Conservation (phyloP, 2,888 invertebrate species). For the Merodon equestris region DNA sequence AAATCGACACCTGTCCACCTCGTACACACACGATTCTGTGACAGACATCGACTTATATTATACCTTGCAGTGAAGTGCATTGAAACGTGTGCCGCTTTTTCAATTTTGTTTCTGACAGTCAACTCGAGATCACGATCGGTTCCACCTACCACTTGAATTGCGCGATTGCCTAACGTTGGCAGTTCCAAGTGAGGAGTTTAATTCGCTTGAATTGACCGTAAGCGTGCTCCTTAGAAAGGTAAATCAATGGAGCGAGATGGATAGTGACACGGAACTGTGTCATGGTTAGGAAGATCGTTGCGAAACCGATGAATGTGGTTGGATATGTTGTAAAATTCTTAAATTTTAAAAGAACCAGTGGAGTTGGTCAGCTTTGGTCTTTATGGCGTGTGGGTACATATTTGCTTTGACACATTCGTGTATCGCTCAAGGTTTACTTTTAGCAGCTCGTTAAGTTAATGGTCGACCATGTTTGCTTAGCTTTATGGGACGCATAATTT, state of each 20-base stretch:
- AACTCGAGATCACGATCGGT: conserved; percentile 24
- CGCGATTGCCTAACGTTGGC: conserved; percentile 9
- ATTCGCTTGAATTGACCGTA: conserved; percentile 29
- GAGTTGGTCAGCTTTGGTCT: too few species aligned
- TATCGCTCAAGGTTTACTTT: too few species aligned
- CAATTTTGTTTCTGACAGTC: conserved; percentile 4
- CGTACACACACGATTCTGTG: background rate
- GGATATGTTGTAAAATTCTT: conserved; percentile 38
- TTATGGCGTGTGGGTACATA: too few species aligned
- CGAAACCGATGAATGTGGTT: conserved; percentile 34
- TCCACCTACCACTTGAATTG: conserved; percentile 8
- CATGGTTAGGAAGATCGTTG: conserved; percentile 52
- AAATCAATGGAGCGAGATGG: conserved; percentile 25
- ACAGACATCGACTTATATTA: conserved; percentile 1
- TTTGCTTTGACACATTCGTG: too few species aligned
- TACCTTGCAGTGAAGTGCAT: conserved; percentile 18
- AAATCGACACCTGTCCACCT: background rate
- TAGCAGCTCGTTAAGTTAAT: too few species aligned
- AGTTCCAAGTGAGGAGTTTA: background rate
- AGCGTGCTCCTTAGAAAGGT: conserved; percentile 15
- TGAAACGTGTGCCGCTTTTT: conserved; percentile 8
- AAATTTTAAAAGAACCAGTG: background rate
- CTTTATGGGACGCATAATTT: too few species aligned
- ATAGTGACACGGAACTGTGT: conserved; percentile 33
- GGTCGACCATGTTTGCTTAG: too few species aligned